Percentiles rank a stretch among this genome's conserved stretches.
These are phyloP conservation scores for Periphyllus acericola DNA, from an alignment of 2,888 invertebrate species.

Conservation along the genomic window DNA sequence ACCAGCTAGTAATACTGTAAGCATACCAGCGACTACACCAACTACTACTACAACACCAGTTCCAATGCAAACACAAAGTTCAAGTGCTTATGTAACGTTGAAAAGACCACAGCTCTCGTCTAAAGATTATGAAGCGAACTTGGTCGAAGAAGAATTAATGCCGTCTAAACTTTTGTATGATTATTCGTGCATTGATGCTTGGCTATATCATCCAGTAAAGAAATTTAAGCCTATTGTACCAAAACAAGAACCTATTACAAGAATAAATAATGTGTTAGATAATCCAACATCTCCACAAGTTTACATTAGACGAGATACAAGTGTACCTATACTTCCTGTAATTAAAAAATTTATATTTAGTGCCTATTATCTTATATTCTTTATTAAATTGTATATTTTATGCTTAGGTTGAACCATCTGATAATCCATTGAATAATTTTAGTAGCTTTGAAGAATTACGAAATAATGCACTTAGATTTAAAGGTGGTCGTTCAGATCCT, in stretches of 20 bases:
- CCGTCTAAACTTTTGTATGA: constrained; percentile 87
- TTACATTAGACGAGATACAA: constrained; percentile 56
- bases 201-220: constrained; percentile 93
- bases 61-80: constrained; percentile 41
- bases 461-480: constrained; percentile 55
- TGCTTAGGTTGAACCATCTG: constrained; percentile 49
- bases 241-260: constrained; percentile 61
- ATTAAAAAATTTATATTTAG: constrained; percentile 25
- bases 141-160: constrained; percentile 80
- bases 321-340: constrained; percentile 49
- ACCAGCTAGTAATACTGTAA: constrained; percentile 48
- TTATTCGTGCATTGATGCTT: constrained; percentile 84
- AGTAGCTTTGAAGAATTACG: constrained; percentile 55
- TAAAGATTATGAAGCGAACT: constrained; percentile 81
- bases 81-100: constrained; percentile 66
- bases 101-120: constrained; percentile 83
- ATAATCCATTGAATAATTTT: constrained; percentile 50
- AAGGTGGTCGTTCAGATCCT: constrained; percentile 70
- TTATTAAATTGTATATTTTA: constrained; percentile 16
- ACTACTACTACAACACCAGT: constrained; percentile 43
- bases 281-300: constrained; percentile 58
- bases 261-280: constrained; percentile 54
- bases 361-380: background rate
- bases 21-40: constrained; percentile 52
- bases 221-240: constrained; percentile 75